Percentiles rank a stretch among this genome's conserved stretches.
Evolutionary conservation across 2,888 invertebrate species (phyloP).

Genomic region (Clusia tigrina): DNA sequence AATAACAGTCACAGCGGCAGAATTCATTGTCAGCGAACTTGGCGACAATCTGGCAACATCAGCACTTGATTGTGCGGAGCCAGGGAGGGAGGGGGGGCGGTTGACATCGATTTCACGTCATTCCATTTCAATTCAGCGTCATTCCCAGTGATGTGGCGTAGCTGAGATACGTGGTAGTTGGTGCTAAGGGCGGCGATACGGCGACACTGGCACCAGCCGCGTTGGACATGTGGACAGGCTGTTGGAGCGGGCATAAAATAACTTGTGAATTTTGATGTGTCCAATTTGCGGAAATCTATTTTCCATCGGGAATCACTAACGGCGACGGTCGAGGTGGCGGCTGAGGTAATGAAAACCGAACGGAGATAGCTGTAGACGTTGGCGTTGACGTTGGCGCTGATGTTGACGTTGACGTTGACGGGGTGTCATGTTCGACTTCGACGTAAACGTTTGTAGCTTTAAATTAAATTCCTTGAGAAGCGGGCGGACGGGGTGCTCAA

Average conservation of each 20-base stretch:
- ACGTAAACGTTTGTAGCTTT: no score
- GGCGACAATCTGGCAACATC: constrained; percentile 23
- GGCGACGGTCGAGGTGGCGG: no score
- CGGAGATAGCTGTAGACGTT: no score
- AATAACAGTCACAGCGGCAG: constrained; percentile 16
- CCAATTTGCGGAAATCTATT: constrained; percentile 43
- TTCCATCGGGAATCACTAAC: constrained; percentile 21
- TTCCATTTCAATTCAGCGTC: constrained; percentile 37
- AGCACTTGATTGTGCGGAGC: neutral
- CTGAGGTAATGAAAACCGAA: no score
- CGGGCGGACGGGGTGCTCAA: no score
- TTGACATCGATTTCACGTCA: constrained; percentile 32
- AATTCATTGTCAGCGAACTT: constrained; percentile 27
- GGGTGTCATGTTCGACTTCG: no score
- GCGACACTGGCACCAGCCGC: neutral
- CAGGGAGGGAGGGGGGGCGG: constrained; percentile 2
- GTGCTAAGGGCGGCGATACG: neutral
- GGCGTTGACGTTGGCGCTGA: no score
- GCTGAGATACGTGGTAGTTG: no score
- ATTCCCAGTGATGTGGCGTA: neutral
- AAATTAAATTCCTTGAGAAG: no score
- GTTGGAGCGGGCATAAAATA: constrained; percentile 16
- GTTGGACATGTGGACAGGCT: neutral
- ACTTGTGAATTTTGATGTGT: constrained; percentile 37
- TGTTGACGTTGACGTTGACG: no score